phyloP scores from a whole-genome alignment of 2,888 invertebrate species.

The Parthenolecanium corni region DNA sequence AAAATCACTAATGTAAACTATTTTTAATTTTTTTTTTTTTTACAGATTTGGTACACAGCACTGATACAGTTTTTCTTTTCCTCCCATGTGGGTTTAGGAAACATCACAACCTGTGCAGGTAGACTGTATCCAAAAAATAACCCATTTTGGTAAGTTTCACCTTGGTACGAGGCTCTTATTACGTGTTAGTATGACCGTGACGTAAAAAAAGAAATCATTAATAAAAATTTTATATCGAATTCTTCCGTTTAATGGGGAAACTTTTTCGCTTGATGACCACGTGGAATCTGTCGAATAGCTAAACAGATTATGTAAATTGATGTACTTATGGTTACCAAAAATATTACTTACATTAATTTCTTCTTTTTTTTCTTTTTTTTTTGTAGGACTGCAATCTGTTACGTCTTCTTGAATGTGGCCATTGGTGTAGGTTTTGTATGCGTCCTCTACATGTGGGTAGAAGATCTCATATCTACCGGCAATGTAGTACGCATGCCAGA shows the following conservation, averaged over 20 bases:
- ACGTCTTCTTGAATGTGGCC: slow-evolving; percentile 46
- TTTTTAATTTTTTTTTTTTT: slow-evolving; percentile 31
- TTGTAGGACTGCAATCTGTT: slow-evolving; percentile 48
- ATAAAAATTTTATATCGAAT: background rate
- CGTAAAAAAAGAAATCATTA: background rate
- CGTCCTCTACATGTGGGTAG: slow-evolving; percentile 44
- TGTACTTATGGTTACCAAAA: too few species aligned
- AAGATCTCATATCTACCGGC: slow-evolving; percentile 33
- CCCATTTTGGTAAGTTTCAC: slow-evolving; percentile 48
- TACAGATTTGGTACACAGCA: slow-evolving; percentile 51
- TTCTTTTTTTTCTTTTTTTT: background rate
- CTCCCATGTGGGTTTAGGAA: slow-evolving; percentile 51
- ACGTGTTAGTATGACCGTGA: background rate
- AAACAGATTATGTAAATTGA: background rate
- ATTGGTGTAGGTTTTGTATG: slow-evolving; percentile 49
- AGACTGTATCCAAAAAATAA: slow-evolving; percentile 52
- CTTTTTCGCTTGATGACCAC: background rate
- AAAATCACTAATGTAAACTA: background rate
- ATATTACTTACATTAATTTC: background rate
- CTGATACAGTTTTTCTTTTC: slow-evolving; percentile 53
- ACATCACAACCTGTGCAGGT: slow-evolving; percentile 52
- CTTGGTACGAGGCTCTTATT: background rate
- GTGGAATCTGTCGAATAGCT: background rate
- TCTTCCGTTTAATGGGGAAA: too few species aligned
- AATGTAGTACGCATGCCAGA: slow-evolving; percentile 35